Evolutionary conservation across 2,113 vertebrate species (phyloP), one percentile per base, ranked within the genome.

Genomic region (Ameiurus melas): DNA sequence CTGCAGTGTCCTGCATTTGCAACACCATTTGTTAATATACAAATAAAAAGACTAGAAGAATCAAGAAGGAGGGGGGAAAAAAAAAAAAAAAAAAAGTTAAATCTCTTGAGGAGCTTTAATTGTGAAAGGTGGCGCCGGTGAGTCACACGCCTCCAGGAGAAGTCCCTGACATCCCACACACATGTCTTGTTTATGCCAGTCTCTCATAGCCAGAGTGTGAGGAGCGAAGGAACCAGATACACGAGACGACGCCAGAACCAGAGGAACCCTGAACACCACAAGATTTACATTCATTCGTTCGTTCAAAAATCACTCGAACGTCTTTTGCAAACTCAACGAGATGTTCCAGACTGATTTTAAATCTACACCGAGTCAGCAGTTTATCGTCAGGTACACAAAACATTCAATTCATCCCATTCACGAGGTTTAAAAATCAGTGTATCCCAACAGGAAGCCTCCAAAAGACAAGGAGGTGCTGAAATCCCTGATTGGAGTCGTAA

Each of bases 121-220:
- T 22, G 62, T 58, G 57, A 53, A 62, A 22, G 47, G 43, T 53
- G 80, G 66, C 75, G 62, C 43, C 0, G 79, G 78, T 0, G 90
- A 82, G 80, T 90, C 85, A 33, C 89, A 93, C 3, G 89, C 87
- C 36, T 91, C 66, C 25, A 89, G 16, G 17, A 93, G 80, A 60
- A 91, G 68, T 1, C 53, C 57, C 85, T 91, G 89, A 75, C 92
- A 93, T 78, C 82, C 33, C 10, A 85, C 68, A 71, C 92, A 93
- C 33, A 93, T 43, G 30, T 90, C 92, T 83, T 93, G 91, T 83
- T 90, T 90, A 87, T 93, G 85, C 92, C 92, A 93, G 86, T 88
- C 91, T 5, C 89, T 89, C 92, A 91, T 93, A 12, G 91, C 92
- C 85, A 88, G 55, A 73, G 77, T 64, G 58, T 89, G 89, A 30